phyloP scores from a whole-genome alignment of 1,140 invertebrate species.

The Myzus persicae region DNA sequence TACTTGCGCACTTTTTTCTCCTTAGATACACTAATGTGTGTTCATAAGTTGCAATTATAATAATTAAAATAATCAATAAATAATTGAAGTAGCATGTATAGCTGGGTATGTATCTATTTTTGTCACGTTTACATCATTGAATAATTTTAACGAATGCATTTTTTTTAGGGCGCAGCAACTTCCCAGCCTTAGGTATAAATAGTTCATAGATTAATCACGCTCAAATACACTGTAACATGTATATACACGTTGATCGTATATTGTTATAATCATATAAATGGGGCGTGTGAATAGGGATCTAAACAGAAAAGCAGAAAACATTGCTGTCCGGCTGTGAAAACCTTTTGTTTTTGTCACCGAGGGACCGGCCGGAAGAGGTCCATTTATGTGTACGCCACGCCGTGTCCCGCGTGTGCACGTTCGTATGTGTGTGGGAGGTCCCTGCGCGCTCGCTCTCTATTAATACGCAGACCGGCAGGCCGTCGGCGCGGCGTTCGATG shows the following conservation, averaged over 20 bases:
- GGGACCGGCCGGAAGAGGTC: slow-evolving; percentile 48
- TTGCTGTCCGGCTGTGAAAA: neutral
- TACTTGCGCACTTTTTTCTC: neutral
- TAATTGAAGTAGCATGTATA: neutral
- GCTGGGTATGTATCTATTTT: neutral
- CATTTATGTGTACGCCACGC: slow-evolving; percentile 39
- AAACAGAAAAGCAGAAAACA: neutral
- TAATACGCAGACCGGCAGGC: slow-evolving; percentile 38
- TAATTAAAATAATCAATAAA: neutral
- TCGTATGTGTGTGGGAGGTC: slow-evolving; percentile 24
- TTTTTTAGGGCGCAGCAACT: neutral
- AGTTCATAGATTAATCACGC: neutral
- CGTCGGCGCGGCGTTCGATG: neutral
- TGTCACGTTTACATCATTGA: neutral
- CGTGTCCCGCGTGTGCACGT: neutral
- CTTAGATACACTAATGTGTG: neutral
- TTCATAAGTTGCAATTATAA: neutral
- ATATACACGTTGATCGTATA: neutral
- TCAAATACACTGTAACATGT: neutral
- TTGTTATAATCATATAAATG: neutral
- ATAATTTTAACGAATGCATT: neutral
- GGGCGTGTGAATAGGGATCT: neutral
- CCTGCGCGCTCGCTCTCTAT: slow-evolving; percentile 45
- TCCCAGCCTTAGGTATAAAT: too few relatives aligned
- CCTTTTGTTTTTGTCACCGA: slow-evolving; percentile 33